These are phyloP conservation scores for Drosophila seguyi DNA, from an alignment of 1,140 invertebrate genomes.

Conservation along the genomic window DNA sequence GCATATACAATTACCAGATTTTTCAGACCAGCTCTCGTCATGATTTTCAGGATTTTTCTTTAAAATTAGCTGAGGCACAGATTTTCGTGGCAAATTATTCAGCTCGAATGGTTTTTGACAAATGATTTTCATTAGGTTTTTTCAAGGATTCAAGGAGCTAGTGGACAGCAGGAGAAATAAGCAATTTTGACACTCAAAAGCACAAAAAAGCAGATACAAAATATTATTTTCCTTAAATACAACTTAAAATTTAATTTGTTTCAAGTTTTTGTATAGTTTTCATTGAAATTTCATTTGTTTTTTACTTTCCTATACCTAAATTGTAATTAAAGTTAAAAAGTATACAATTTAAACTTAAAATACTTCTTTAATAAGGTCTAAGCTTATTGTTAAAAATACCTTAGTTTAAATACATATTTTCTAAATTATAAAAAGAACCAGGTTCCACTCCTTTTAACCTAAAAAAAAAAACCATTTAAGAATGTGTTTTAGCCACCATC, in stretches of 20 bases:
- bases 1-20: constrained; percentile 42
- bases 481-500: not conserved
- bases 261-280: not conserved
- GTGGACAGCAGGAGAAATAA: too few relatives aligned
- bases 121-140: constrained; percentile 64
- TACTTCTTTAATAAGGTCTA: too few relatives aligned
- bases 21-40: not conserved
- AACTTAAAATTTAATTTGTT: not conserved
- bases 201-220: too few relatives aligned
- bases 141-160: not conserved
- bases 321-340: not conserved
- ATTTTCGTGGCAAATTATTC: constrained; percentile 56
- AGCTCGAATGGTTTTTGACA: constrained; percentile 49
- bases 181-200: not conserved
- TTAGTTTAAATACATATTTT: not conserved
- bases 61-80: constrained; percentile 52
- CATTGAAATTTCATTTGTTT: not conserved
- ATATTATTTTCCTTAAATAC: not conserved
- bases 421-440: rapidly evolving
- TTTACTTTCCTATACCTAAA: not conserved
- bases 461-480: too few relatives aligned
- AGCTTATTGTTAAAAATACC: not conserved
- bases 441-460: rapidly evolving
- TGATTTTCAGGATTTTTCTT: constrained; percentile 22
- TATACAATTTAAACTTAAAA: not conserved